These are phyloP conservation scores for Melanostigma gelatinosum DNA, from an alignment of 2,113 vertebrate species.

Conservation along the genomic window DNA sequence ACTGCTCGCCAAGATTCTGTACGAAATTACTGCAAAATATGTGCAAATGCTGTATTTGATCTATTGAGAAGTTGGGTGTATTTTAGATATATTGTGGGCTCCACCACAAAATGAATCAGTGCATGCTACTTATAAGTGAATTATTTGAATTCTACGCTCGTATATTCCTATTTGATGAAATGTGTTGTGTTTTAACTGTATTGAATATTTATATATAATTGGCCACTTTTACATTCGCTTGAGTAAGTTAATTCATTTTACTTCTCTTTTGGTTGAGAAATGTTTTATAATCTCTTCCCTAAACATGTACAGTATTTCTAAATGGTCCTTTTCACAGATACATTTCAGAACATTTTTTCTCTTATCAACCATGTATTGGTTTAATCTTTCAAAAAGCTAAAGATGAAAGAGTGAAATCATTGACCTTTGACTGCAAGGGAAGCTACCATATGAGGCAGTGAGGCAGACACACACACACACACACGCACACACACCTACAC, in stretches of 20 bases:
- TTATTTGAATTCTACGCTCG: neutral
- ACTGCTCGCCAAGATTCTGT: constrained; percentile 38
- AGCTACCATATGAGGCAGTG: constrained; percentile 7
- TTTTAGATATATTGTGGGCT: neutral
- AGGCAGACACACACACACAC: constrained; percentile 1
- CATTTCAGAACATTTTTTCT: constrained; percentile 5
- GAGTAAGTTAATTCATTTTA: neutral
- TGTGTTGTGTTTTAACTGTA: neutral
- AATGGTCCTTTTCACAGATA: constrained; percentile 17
- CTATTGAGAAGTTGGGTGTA: neutral
- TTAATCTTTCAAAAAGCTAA: constrained; percentile 36
- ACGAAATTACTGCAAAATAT: constrained; percentile 1
- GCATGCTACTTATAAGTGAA: neutral
- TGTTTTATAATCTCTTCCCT: constrained; percentile 6
- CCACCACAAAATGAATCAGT: neutral
- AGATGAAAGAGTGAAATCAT: constrained; percentile 19
- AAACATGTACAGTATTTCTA: constrained; percentile 6
- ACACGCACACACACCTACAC: neutral
- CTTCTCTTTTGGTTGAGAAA: constrained; percentile 2
- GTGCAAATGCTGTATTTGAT: constrained; percentile 15
- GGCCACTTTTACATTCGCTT: neutral
- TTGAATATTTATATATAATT: neutral
- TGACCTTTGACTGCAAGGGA: neutral
- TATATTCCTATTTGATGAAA: neutral
- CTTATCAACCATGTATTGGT: constrained; percentile 21